Base-by-base conservation (phyloP, 2,113 vertebrate genomes). In the Rousettus leschenaultii region DNA sequence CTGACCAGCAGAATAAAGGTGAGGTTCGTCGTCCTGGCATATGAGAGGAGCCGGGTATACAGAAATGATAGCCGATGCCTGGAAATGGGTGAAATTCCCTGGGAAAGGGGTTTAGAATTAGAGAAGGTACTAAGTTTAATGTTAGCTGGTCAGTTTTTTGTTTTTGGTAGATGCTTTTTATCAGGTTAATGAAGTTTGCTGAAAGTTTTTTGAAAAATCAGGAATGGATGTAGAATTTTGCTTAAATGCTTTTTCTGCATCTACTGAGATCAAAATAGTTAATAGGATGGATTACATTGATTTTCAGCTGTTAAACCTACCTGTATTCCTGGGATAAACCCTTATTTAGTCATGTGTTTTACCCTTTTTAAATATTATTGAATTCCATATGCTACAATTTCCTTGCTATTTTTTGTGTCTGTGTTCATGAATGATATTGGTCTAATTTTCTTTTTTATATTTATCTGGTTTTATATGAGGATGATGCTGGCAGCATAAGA, bases 191-290 rank as follows among this genome's bases (percentile, higher is more conserved):
- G 26, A 92, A 22, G 57, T 87, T 96, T 78, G 38, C 28, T 61
- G 8, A 74, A 79, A 53, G 14, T 45, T 68, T 48, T 51, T 66
- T 65, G 43, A 18, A 11, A 66, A 71, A 88, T 48, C 9, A 93
- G 24, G n/a, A 86, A 74, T 51, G 48, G 51, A 53, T 75, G 7
- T 38, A 61, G 51, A 89, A 85, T 92, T 87, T 89, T 74, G 11
- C 65, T 85, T 85, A 92, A 85, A 78, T 80, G 79, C 4, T 59
- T 73, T 96, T 85, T 53, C 22, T 96, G 40, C 51, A 53, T 66
- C 55, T 92, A 2, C 43, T 66, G 45, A 63, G 40, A 63, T 61
- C 7, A 83, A 28, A 45, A 74, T 43, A 82, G 19, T 73, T 87
- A 63, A 55, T 57, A 48, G 79, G 71, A 26, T 95, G 30, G 53